A percentile compares a stretch with the other conserved stretches of the same genome.
Evolutionary conservation across 2,113 vertebrate species (phyloP).

Genomic region (Daboia siamensis): DNA sequence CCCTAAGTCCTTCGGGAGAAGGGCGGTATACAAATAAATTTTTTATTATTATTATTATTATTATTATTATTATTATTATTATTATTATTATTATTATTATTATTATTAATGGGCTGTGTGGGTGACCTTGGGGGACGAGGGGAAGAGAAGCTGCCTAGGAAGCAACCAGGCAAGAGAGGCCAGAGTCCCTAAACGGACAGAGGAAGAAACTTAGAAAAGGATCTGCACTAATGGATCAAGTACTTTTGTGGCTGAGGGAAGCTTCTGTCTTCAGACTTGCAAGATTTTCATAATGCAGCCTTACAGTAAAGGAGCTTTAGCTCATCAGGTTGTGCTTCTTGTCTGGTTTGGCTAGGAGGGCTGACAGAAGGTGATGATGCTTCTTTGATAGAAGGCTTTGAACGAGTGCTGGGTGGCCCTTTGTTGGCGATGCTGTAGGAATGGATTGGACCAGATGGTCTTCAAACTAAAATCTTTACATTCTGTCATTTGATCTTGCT

Average conservation of each 20-base stretch:
- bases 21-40: too few species aligned
- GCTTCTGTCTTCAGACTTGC: too few species aligned
- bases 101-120: too few species aligned
- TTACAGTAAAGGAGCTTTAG: neutral
- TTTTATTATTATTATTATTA: too few species aligned
- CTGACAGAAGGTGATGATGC: neutral
- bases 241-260: neutral
- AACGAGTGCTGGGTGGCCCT: neutral
- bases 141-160: neutral
- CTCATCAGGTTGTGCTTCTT: neutral
- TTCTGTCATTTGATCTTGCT: neutral
- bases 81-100: too few species aligned
- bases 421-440: neutral
- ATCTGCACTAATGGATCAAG: neutral
- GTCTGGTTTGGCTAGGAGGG: neutral
- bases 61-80: too few species aligned
- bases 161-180: neutral
- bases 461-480: neutral
- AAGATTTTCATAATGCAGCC: neutral
- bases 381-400: neutral
- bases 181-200: neutral
- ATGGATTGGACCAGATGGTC: neutral
- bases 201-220: neutral
- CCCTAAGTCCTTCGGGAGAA: too few species aligned
- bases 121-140: neutral